These are phyloP conservation scores for Mesoclemmys tuberculata DNA, from an alignment of 2,113 vertebrate species.

Conservation along the genomic window DNA sequence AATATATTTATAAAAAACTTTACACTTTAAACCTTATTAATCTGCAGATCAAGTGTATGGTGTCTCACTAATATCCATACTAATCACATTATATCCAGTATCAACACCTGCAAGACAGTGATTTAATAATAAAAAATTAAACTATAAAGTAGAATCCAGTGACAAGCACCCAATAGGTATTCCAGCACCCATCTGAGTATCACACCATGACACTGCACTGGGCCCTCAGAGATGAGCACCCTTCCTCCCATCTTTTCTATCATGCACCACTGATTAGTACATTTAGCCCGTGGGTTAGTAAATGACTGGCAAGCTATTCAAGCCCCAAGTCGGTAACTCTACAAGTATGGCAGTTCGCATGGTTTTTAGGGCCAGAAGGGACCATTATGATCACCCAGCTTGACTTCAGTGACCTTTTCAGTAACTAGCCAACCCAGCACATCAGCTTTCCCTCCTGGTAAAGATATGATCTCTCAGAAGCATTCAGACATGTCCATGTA, in stretches of 20 bases:
- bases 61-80: too few species aligned
- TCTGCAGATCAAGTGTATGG: too few species aligned
- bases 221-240: neutral
- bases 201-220: accelerated
- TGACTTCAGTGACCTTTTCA: neutral
- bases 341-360: neutral
- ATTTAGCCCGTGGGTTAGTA: neutral
- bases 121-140: neutral
- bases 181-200: neutral
- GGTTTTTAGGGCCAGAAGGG: neutral
- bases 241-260: neutral
- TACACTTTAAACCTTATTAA: too few species aligned
- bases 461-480: neutral
- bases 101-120: neutral
- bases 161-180: neutral
- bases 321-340: neutral
- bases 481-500: accelerated
- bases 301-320: neutral
- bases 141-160: neutral
- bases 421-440: neutral
- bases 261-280: neutral
- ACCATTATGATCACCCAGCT: neutral
- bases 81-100: too few species aligned
- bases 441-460: neutral
- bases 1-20: too few species aligned